Percentiles rank a stretch among this genome's conserved stretches.
These are phyloP conservation scores for Callithrix jacchus DNA, from an alignment of 2,113 vertebrate genomes.

Conservation along the genomic window DNA sequence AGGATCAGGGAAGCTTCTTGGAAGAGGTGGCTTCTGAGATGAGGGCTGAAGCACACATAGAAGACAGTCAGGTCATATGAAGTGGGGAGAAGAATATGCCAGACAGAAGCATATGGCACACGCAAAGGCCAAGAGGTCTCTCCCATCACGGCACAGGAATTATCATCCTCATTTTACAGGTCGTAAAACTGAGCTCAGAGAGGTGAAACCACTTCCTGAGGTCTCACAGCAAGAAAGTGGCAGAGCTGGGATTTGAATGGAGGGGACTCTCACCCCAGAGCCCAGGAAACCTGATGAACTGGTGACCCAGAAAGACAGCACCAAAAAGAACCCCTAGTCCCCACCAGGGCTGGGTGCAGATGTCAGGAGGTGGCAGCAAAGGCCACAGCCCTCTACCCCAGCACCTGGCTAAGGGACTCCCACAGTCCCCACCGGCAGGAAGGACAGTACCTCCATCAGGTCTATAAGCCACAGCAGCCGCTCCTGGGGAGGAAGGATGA, in stretches of 20 bases:
- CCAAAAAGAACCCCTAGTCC: background rate
- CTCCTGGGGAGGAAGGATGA: slow-evolving; percentile 85
- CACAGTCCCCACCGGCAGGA: slow-evolving; percentile 50
- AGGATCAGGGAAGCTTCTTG: background rate
- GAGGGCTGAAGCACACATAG: background rate
- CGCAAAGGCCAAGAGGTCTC: background rate
- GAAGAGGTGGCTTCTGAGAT: background rate
- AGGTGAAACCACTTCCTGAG: background rate
- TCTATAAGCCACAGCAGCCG: slow-evolving; percentile 98
- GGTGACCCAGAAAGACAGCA: background rate
- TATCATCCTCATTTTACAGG: background rate
- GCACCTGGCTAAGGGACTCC: slow-evolving; percentile 54
- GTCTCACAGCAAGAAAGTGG: background rate
- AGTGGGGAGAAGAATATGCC: background rate
- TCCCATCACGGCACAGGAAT: background rate
- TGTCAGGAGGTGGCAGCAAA: background rate
- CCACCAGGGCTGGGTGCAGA: background rate
- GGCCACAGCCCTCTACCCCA: background rate
- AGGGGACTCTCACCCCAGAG: background rate
- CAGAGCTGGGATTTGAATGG: background rate
- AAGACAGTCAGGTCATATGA: background rate
- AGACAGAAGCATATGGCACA: background rate
- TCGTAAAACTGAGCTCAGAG: slow-evolving; percentile 24
- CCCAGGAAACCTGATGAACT: background rate
- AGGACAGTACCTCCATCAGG: slow-evolving; percentile 97